Evolutionary conservation across 2,888 invertebrate species (phyloP).

Genomic region (Pollenia griseotomentosa): DNA sequence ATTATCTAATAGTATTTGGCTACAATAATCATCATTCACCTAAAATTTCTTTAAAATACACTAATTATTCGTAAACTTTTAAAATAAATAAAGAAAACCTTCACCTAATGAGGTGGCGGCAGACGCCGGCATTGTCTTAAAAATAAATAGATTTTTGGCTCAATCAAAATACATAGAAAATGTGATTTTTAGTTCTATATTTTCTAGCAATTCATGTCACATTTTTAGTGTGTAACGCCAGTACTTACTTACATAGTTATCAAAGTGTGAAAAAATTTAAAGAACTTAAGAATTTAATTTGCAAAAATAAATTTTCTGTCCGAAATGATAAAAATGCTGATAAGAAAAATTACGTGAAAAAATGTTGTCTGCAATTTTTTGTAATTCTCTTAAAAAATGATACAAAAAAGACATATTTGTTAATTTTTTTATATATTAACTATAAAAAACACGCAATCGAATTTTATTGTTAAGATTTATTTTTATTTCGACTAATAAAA

Average conservation of each 20-base stretch:
- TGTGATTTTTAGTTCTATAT: conserved; percentile 14
- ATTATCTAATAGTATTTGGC: conserved; percentile 28
- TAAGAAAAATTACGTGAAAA: conserved; percentile 20
- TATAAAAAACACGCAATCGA: background rate
- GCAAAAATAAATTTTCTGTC: background rate
- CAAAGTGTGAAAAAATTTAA: background rate
- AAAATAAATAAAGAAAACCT: conserved; percentile 48
- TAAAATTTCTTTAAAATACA: background rate
- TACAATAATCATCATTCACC: background rate
- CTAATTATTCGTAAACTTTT: conserved; percentile 4
- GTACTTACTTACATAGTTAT: background rate
- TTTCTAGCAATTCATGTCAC: conserved; percentile 17
- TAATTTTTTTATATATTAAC: background rate
- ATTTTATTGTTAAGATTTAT: conserved; percentile 14
- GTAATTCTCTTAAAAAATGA: background rate
- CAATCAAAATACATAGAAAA: conserved; percentile 13
- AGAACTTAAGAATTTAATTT: background rate
- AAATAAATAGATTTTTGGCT: conserved; percentile 62
- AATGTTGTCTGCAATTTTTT: background rate
- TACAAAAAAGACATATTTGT: background rate
- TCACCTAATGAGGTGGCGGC: conserved; percentile 53
- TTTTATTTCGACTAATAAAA: too few species aligned
- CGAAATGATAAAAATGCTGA: background rate
- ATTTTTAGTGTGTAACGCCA: background rate
- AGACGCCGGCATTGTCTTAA: conserved; percentile 25